Evolutionary conservation across 2,888 invertebrate species (phyloP), one percentile per base, ranked within the genome.

Genomic region (Ceraclea dissimilis): DNA sequence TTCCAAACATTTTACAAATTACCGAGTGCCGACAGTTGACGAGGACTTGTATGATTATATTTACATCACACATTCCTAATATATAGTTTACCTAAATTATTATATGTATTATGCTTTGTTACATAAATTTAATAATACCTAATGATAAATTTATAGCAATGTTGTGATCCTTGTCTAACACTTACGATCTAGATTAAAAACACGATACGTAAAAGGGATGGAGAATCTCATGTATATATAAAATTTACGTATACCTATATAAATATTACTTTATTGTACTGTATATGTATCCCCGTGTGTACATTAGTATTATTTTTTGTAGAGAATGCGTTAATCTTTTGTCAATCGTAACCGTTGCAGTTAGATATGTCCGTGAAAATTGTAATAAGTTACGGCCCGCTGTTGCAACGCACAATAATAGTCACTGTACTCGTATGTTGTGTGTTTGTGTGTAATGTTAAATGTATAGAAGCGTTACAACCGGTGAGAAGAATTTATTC

Each of bases 311-410:
- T 21, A 50, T 22, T 47, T 31, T 58, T 54, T 48, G 33, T 54
- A 55, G 54, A 53, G 57, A 52, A 55, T 48, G 59, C 58, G 61
- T 49, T 59, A 61, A 61, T 61, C 59, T 58, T 58, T 61, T 61
- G 59, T 61, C 61, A 61, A 61, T 59, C 61, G 61, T 59, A 59
- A 58, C 59, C 59, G 62, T 62, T 52, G 58, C 62, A 60, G 56
- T 62, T 60, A 52, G 62, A 62, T 62, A 62, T 51, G 62, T 49
- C 57, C 62, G 62, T 62, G 52, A 54, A 51, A 62, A 62, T 62
- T 52, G 46, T 17, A 54, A 62, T 62, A 57, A 33, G 62, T 62
- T 56, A 58, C 62, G 62, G 62, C 44, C 62, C 60, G 62, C 58
- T 62, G 62, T 55, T 39, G 39, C 39, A 39, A 39, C 39, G 13